A percentile compares a stretch with the other conserved stretches of the same genome.
Evolutionary conservation across 2,113 vertebrate genomes (phyloP).

Genomic region (Galeopterus variegatus): DNA sequence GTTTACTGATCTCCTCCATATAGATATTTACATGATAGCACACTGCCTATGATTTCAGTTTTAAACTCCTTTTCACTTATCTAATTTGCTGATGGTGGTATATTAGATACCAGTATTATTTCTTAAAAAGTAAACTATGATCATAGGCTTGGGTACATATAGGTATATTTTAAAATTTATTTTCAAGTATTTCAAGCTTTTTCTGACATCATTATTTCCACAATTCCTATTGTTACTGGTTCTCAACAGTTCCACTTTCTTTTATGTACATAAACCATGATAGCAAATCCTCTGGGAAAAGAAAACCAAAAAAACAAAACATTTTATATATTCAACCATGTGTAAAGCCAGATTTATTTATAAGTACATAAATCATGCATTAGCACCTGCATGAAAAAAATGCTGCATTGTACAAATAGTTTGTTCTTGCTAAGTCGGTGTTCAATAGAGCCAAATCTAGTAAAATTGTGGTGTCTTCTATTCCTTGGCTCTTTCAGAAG

Average conservation of each 20-base stretch:
- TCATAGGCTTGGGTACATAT: neutral
- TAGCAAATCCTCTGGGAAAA: neutral
- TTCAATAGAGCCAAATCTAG: conserved; percentile 71
- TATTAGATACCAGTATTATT: neutral
- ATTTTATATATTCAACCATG: conserved; percentile 60
- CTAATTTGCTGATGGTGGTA: neutral
- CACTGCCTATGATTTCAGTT: neutral
- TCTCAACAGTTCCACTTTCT: neutral
- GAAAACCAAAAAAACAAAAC: neutral
- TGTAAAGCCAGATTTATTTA: conserved; percentile 74
- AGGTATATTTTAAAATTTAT: neutral
- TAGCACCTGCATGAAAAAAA: conserved; percentile 69
- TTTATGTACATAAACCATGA: conserved; percentile 3
- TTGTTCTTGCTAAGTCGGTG: conserved; percentile 70
- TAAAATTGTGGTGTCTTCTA: neutral
- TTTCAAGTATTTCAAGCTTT: conserved; percentile 38
- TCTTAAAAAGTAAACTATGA: neutral
- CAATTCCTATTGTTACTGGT: conserved; percentile 12
- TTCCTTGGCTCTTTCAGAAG: conserved; percentile 29
- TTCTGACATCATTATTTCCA: conserved; percentile 11
- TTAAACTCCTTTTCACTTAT: neutral
- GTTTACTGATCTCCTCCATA: neutral
- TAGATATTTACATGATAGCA: neutral
- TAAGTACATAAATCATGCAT: conserved; percentile 74
- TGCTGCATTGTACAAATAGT: conserved; percentile 56